Evolutionary conservation across 2,888 invertebrate species (phyloP), one percentile per base, ranked within the genome.

Genomic region (Poecilus cupreus): DNA sequence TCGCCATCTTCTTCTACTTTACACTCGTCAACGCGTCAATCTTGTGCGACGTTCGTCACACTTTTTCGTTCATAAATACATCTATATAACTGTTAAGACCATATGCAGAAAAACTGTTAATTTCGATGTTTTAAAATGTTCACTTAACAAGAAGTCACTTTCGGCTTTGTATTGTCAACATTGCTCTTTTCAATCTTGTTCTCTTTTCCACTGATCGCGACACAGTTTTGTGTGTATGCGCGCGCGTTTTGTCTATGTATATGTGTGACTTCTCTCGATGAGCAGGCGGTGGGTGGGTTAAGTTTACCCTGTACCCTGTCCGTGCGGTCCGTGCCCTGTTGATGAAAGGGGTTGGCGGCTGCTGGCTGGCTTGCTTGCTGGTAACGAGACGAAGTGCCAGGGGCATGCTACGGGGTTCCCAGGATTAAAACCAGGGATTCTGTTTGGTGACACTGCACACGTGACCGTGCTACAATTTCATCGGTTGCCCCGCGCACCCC

Each of bases 381-480:
- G 70, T 6, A 16, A 5, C 10, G 18, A 11, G 64, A 13, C 64
- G 8, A 24, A 8, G 32, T 11, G 46, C n/a, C 22, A 10, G 18
- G 43, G 37, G 20, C 20, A 11, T 8, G 24, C 24, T 37, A 77
- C 77, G 60, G 77, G 77, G 60, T 54, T 77, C 20, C 57, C 77
- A 77, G 77, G 60, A 77, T 77, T 77, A 77, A 77, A 60, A 77
- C 46, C 78, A 78, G 78, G 78, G 78, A 78, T 78, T 78, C 78
- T 78, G 78, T 78, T 64, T 78, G 64, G 68, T 68, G 78, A 78
- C 78, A 78, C 39, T 39, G 64, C 26, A 64, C 78, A 78, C 64
- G 64, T 78, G 64, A 78, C 49, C 43, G 8, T 22, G 6, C 13
- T 54, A 60, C 57, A 60, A 43, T 37, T 54, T 37, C 51, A 18